Evolutionary conservation across 2,797 vertebrate species (phyloP), one percentile per base, ranked within the genome.

Genomic region (Microctenopoma steveboyesi): DNA sequence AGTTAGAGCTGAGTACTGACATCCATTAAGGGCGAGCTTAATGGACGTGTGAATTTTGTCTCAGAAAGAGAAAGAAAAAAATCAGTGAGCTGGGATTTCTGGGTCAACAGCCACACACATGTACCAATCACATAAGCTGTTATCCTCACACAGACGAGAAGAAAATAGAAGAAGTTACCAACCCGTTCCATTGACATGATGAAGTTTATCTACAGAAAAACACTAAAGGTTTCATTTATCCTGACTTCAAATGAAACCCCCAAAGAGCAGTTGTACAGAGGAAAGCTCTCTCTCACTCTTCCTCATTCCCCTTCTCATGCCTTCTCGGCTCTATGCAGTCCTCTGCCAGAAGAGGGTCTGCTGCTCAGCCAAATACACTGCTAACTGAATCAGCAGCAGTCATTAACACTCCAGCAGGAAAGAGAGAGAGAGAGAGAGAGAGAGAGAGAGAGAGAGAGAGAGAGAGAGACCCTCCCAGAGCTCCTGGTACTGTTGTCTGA

Each of bases 111-210:
- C 25, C 28, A 27, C 40, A n/a, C 5, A 52, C 12, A 2, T 47
- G 14, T 27, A 43, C 43, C 51, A 35, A 30, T 37, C 25, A 59
- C 10, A 43, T 11, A 64, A 60, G 43, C 13, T 61, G 3, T 64
- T 43, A 39, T 50, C 33, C 8, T 47, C 18, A 43, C 13, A 61
- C 10, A 63, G 1, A 40, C 40, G 11, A 45, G 28, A 52, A 48
- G 35, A 5, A 72, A 76, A 25, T n/a, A 67, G 33, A 7, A 67
- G 11, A 75, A 14, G 49, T 66, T 73, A 92, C 91, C 54, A 71
- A 93, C 91, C 89, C 84, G 72, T 53, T 93, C 90, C 84, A 86
- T 78, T 53, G 88, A 86, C 59, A 81, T 88, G 60, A 57, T 76
- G 72, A 81, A 33, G 30, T 80, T 81, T 67, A 56, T 61, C 66